These are phyloP conservation scores for Pteria penguin DNA, from an alignment of 2,888 invertebrate species.

Conservation along the genomic window DNA sequence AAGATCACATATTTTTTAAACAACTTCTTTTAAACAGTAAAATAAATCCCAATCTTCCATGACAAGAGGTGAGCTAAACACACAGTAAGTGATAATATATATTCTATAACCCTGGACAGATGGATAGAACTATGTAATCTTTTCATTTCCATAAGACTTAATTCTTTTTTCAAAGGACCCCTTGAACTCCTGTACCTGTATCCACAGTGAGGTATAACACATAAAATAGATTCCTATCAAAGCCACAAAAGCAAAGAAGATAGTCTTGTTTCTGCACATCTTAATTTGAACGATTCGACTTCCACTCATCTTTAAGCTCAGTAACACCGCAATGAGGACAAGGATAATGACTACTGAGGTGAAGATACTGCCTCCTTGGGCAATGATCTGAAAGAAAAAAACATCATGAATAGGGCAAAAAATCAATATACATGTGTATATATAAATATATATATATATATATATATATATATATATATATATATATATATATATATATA, in stretches of 20 bases:
- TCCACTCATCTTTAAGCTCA: slow-evolving; percentile 53
- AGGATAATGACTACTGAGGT: slow-evolving; percentile 53
- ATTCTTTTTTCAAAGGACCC: slow-evolving; percentile 65
- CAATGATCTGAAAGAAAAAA: slow-evolving; percentile 58
- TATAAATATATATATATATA: no score
- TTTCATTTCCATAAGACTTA: slow-evolving; percentile 31
- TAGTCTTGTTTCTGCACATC: slow-evolving; percentile 68
- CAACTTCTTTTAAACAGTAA: no score
- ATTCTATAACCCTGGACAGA: no score
- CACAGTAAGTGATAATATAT: no score
- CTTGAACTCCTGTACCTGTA: slow-evolving; percentile 70
- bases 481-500: no score
- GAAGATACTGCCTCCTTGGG: slow-evolving; percentile 54
- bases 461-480: no score
- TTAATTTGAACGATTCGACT: slow-evolving; percentile 56
- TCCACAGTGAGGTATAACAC: slow-evolving; percentile 74
- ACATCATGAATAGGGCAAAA: neutral
- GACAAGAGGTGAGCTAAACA: no score
- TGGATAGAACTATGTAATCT: no score
- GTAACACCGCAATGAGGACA: slow-evolving; percentile 45
- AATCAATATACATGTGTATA: no score
- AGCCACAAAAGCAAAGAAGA: slow-evolving; percentile 66
- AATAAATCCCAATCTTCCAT: no score
- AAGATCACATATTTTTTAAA: no score
- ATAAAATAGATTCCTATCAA: slow-evolving; percentile 71